These are phyloP conservation scores for Torymus tubicola DNA, from an alignment of 2,888 invertebrate genomes.

Conservation along the genomic window DNA sequence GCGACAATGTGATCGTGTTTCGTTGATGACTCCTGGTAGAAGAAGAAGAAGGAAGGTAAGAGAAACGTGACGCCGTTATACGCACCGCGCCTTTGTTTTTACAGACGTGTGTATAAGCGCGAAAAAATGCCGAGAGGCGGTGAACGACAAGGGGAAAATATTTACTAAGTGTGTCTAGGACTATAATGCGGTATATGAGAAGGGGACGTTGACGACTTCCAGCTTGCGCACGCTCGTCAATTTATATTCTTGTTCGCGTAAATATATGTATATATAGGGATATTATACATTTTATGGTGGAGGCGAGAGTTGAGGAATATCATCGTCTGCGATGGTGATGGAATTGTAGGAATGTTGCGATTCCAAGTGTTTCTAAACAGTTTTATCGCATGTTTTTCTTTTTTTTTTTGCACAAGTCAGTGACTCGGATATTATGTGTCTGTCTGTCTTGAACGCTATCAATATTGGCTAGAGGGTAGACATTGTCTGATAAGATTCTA, in stretches of 20 bases:
- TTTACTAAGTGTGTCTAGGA: background rate
- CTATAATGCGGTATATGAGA: background rate
- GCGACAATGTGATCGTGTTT: no score
- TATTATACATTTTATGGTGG: no score
- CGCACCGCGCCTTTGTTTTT: conserved; percentile 31
- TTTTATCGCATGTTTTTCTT: no score
- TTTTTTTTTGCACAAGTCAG: no score
- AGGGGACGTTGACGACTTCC: conserved; percentile 26
- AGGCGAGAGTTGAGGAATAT: no score
- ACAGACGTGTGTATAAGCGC: background rate
- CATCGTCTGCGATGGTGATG: no score
- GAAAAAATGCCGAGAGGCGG: conserved; percentile 1
- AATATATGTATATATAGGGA: background rate
- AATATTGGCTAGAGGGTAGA: background rate
- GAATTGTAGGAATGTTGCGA: no score
- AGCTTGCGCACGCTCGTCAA: conserved; percentile 21
- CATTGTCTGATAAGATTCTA: conserved; percentile 1
- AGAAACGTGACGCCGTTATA: no score
- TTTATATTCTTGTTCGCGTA: conserved; percentile 3
- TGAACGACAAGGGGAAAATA: background rate
- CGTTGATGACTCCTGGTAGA: background rate
- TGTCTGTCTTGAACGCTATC: no score
- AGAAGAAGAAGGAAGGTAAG: background rate
- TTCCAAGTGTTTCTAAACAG: no score
- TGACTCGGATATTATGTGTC: no score